Percentiles rank a stretch among this genome's conserved stretches.
Evolutionary conservation across 2,797 vertebrate species (phyloP).

Genomic region (Leucoraja ocellata): DNA sequence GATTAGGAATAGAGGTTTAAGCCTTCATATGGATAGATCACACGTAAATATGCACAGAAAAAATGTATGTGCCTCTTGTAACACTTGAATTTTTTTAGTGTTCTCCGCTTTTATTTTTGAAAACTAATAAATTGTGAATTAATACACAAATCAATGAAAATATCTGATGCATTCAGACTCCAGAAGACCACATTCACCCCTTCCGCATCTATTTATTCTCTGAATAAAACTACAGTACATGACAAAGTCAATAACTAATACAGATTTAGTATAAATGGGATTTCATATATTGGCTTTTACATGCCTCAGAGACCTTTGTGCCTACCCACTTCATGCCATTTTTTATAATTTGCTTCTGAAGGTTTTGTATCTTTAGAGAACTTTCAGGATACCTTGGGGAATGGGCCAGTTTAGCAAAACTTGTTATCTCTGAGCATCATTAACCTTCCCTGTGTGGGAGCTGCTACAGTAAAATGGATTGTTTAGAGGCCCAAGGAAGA

Average conservation of each 20-base stretch:
- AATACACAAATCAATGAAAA: neutral
- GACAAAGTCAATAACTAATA: slow-evolving; percentile 40
- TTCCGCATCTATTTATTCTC: neutral
- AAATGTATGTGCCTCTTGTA: neutral
- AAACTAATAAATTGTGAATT: slow-evolving; percentile 13
- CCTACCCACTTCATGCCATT: slow-evolving; percentile 39
- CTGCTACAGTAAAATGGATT: slow-evolving; percentile 36
- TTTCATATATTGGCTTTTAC: slow-evolving; percentile 42
- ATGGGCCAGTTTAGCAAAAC: slow-evolving; percentile 42
- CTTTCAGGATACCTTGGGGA: slow-evolving; percentile 44
- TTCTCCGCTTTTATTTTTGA: neutral
- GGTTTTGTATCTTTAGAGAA: slow-evolving; percentile 44
- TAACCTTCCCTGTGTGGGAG: slow-evolving; percentile 33
- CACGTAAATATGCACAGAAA: neutral
- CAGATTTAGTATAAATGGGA: slow-evolving; percentile 43
- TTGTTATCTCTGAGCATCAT: slow-evolving; percentile 43
- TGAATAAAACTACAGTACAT: neutral
- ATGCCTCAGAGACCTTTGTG: slow-evolving; percentile 43
- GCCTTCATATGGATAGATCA: neutral
- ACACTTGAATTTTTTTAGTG: neutral
- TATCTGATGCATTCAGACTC: neutral
- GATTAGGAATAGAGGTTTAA: neutral
- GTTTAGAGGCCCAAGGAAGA: slow-evolving; percentile 33
- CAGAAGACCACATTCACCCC: neutral
- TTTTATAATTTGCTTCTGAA: slow-evolving; percentile 45